A percentile compares a stretch with the other conserved stretches of the same genome.
Evolutionary conservation across 2,888 invertebrate species (phyloP).

Genomic region (Resseliella maxima): DNA sequence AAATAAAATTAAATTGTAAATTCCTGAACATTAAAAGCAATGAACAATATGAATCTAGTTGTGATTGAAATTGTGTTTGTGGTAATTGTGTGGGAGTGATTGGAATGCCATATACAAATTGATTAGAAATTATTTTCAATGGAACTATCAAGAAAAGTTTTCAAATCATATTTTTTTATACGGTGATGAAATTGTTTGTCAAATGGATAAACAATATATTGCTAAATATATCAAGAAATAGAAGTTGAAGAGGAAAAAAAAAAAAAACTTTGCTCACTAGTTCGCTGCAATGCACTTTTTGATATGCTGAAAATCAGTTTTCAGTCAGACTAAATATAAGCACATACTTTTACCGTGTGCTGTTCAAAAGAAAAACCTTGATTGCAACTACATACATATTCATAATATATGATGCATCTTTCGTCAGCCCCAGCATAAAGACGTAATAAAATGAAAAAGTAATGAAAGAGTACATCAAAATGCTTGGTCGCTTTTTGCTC

Average conservation of each 20-base stretch:
- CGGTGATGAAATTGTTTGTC: too few relatives aligned
- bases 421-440: neutral
- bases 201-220: neutral
- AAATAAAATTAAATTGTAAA: too few relatives aligned
- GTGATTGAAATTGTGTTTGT: too few relatives aligned
- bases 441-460: slow-evolving; percentile 26
- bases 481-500: neutral
- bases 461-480: slow-evolving; percentile 48
- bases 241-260: too few relatives aligned
- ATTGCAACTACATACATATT: neutral
- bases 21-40: too few relatives aligned
- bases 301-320: neutral
- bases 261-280: neutral
- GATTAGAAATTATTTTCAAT: too few relatives aligned
- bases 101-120: too few relatives aligned
- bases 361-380: neutral
- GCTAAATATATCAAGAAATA: neutral
- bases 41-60: too few relatives aligned
- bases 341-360: neutral
- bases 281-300: neutral
- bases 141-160: too few relatives aligned
- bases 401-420: neutral
- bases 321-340: neutral
- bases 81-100: too few relatives aligned
- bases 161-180: too few relatives aligned